A percentile compares a stretch with the other conserved stretches of the same genome.
Evolutionary conservation across 2,888 invertebrate species (phyloP).

Genomic region (Aphodius sticticus): DNA sequence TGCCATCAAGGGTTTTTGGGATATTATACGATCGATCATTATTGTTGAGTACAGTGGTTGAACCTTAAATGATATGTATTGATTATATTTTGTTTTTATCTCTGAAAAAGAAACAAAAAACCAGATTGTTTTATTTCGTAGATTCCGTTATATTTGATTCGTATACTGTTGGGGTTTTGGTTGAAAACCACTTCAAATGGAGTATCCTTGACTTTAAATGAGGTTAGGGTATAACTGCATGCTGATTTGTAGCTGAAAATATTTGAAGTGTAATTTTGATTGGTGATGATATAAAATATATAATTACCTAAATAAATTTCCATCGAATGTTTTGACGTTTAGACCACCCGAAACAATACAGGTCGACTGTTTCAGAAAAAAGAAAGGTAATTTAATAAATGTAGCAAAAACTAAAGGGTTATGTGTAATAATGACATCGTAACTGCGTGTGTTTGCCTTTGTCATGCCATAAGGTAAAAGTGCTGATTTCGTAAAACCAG

Average conservation of each 20-base stretch:
- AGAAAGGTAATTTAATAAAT: neutral
- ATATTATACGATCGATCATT: neutral
- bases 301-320: neutral
- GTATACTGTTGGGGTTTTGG: neutral
- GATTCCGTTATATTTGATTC: constrained; percentile 9
- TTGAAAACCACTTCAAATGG: constrained; percentile 9
- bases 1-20: constrained; percentile 9
- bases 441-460: too few species aligned
- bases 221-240: neutral
- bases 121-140: constrained; percentile 9
- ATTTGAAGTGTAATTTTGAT: neutral
- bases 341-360: constrained; percentile 7
- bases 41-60: neutral
- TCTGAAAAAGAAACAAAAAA: neutral
- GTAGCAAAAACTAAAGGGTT: too few species aligned
- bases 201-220: neutral
- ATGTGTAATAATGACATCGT: too few species aligned
- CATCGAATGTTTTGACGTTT: constrained; percentile 17
- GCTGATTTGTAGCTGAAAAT: constrained; percentile 10
- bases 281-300: neutral
- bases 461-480: too few species aligned
- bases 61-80: neutral
- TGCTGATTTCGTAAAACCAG: too few species aligned
- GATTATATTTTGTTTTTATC: neutral
- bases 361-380: neutral